Base-by-base conservation (phyloP, 2,797 vertebrate genomes). In the Craterocephalus amniculus region DNA sequence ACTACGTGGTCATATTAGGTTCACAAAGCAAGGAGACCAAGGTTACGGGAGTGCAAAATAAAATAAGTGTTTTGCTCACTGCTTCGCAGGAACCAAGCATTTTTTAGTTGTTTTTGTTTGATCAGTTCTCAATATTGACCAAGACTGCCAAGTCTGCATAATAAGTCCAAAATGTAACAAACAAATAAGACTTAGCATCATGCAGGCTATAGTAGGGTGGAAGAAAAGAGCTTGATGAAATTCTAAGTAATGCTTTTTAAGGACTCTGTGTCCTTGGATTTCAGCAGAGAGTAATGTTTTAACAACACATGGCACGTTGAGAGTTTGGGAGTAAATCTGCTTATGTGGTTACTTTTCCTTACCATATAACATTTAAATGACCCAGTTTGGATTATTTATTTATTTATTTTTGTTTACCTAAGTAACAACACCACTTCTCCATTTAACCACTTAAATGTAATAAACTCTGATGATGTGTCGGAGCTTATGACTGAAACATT, bases 31-130 rank as follows among this genome's bases (percentile, higher is more conserved):
- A 36, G 54, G 65, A 70, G 72, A 64, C 67, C 60, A 49, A 77
- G 70, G 69, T 73, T 49, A 61, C 34, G 54, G 31, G 63, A 64
- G 58, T 63, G 61, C 63, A 80, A 34, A 59, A 54, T 43, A 40
- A 66, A 74, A 77, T 78, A 86, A 58, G 78, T 79, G 81, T 83
- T 76, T 83, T 88, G 86, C 88, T 83, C 83, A 83, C 86, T 86
- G 82, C 84, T 88, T 89, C 84, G 82, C 68, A 84, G 55, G 72
- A 51, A 64, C 72, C 57, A 52, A 48, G 32, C 75, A 20, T 48
- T 34, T 59, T 32, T 9, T 56, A 36, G 45, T 49, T 52, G n/a
- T 45, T 56, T 38, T 54, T 63, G 26, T 57, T 29, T 48, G 40
- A 16, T 45, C 51, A 54, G 22, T 45, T 27, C 48, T 67, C 31